These are phyloP conservation scores for Bradypus variegatus DNA, from an alignment of 2,797 vertebrate genomes.

Conservation along the genomic window DNA sequence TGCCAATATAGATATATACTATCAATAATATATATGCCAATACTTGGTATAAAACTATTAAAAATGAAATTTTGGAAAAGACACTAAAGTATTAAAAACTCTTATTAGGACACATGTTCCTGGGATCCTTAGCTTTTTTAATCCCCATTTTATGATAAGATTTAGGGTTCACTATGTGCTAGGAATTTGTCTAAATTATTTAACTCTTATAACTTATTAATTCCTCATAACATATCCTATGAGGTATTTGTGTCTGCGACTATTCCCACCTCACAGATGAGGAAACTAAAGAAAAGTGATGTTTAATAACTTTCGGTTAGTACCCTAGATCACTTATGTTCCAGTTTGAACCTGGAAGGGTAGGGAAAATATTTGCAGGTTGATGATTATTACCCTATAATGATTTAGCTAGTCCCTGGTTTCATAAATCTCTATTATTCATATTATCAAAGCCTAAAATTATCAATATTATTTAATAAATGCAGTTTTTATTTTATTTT, in stretches of 20 bases:
- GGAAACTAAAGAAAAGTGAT: not conserved
- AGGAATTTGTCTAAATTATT: not conserved
- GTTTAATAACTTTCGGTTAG: not conserved
- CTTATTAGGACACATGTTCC: not conserved
- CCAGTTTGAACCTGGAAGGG: not conserved
- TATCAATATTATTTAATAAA: not conserved
- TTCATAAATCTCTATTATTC: not conserved
- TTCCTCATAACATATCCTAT: not conserved
- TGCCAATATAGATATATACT: no score
- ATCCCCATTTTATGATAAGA: not conserved
- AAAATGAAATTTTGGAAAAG: not conserved
- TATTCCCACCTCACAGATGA: not conserved
- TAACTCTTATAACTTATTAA: not conserved
- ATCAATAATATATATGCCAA: not conserved
- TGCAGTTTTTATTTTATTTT: not conserved
- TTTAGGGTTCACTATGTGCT: not conserved
- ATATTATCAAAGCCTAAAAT: not conserved
- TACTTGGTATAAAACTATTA: not conserved
- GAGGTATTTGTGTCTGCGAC: not conserved
- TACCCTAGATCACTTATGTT: not conserved
- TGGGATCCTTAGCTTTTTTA: not conserved
- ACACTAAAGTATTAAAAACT: not conserved
- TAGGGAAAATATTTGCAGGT: not conserved
- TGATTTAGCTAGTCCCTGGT: no score
- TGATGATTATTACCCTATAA: not conserved